A percentile compares a stretch with the other conserved stretches of the same genome.
phyloP scores from a whole-genome alignment of 2,113 vertebrate species.

The Lota lota region DNA sequence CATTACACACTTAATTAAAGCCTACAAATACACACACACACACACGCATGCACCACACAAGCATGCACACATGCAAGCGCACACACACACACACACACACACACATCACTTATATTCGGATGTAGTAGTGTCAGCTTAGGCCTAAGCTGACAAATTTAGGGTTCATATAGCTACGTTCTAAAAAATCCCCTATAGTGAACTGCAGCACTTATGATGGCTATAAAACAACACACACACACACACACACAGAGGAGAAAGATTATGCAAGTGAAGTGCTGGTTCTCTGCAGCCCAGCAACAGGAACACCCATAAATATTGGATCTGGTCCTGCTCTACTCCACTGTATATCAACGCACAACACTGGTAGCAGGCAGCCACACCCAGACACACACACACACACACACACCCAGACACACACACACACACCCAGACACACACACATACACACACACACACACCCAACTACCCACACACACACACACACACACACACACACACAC shows the following conservation, averaged over 20 bases:
- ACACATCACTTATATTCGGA: no score
- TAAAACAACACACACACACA: conserved; percentile 9
- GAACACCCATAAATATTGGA: conserved; percentile 65
- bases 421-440: background rate
- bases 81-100: no score
- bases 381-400: conserved; percentile 3
- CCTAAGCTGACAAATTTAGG: no score
- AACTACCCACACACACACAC: background rate
- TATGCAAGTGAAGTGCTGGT: conserved; percentile 22
- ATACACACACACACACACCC: conserved; percentile 14
- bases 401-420: background rate
- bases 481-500: conserved; percentile 6
- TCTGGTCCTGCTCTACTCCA: conserved; percentile 28
- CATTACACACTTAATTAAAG: background rate
- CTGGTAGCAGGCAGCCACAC: conserved; percentile 1
- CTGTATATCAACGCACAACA: background rate
- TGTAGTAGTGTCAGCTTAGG: no score
- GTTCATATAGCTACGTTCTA: background rate
- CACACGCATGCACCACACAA: no score
- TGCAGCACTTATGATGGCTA: background rate
- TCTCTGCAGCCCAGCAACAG: conserved; percentile 75
- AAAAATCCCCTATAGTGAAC: background rate
- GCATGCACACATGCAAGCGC: no score
- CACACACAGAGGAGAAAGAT: conserved; percentile 19
- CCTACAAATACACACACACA: no score